Percentiles rank a stretch among this genome's conserved stretches.
phyloP scores from a whole-genome alignment of 2,797 vertebrate species.

The Gymnothorax javanicus region DNA sequence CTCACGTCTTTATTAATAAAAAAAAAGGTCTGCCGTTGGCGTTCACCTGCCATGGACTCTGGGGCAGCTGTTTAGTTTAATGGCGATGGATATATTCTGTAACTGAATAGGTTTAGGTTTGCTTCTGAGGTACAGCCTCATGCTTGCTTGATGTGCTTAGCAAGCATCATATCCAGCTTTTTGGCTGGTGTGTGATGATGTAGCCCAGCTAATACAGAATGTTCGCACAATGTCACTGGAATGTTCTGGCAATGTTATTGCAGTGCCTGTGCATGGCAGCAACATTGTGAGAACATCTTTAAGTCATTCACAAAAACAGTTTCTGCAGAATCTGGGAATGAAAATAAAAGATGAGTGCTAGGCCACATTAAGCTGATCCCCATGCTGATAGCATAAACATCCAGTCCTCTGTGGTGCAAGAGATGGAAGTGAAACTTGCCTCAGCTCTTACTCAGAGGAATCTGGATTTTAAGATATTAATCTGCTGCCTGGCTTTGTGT shows the following conservation, averaged over 20 bases:
- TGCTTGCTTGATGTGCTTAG: not conserved
- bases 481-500: not conserved
- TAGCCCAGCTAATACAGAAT: too few relatives aligned
- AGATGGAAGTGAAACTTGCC: not conserved
- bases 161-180: too few relatives aligned
- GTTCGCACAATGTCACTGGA: too few relatives aligned
- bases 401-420: not conserved
- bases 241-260: too few relatives aligned
- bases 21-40: not conserved
- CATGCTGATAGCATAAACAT: too few relatives aligned
- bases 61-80: not conserved
- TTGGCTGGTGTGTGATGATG: too few relatives aligned
- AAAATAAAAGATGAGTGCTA: too few relatives aligned
- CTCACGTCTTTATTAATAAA: not conserved
- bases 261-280: too few relatives aligned
- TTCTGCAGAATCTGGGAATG: too few relatives aligned
- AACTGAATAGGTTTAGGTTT: not conserved
- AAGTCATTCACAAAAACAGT: too few relatives aligned
- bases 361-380: too few relatives aligned
- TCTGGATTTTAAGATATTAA: not conserved
- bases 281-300: too few relatives aligned
- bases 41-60: not conserved
- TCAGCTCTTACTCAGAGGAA: not conserved
- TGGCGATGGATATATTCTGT: not conserved
- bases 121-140: not conserved